phyloP scores from a whole-genome alignment of 2,888 invertebrate species.

The Diploptera punctata region DNA sequence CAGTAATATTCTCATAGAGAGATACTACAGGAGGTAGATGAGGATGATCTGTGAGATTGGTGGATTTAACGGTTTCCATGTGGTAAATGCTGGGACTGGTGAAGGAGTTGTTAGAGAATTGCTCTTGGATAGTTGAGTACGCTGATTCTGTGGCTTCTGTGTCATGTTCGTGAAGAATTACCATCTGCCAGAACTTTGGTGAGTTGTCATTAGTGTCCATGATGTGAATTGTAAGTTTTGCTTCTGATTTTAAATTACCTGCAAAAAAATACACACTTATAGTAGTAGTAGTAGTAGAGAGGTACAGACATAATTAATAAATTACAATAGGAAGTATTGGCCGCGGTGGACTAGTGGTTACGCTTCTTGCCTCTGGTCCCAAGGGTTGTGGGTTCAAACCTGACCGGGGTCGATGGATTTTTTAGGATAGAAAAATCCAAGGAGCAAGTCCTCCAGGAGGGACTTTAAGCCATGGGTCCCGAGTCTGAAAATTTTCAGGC shows the following conservation, averaged over 20 bases:
- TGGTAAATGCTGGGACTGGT: background rate
- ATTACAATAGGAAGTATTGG: background rate
- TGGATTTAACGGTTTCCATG: background rate
- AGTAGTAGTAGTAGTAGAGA: background rate
- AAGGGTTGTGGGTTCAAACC: too few species aligned
- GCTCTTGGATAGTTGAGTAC: background rate
- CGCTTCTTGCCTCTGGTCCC: too few species aligned
- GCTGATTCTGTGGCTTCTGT: slow-evolving; percentile 60
- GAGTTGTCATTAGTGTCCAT: slow-evolving; percentile 84
- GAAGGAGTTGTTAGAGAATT: background rate
- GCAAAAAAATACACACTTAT: slow-evolving; percentile 43
- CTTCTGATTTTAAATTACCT: slow-evolving; percentile 77
- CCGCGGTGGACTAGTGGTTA: too few species aligned
- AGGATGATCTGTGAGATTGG: slow-evolving; percentile 22
- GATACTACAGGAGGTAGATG: slow-evolving; percentile 65
- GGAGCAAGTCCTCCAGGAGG: too few species aligned
- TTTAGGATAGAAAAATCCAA: too few species aligned
- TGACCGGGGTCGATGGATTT: too few species aligned
- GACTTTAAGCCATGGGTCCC: too few species aligned
- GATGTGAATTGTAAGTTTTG: slow-evolving; percentile 71
- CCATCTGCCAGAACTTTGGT: slow-evolving; percentile 73
- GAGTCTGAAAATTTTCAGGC: too few species aligned
- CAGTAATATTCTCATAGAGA: slow-evolving; percentile 73
- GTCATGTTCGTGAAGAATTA: slow-evolving; percentile 71
- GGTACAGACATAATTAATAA: background rate